These are phyloP conservation scores for Odobenus rosmarus DNA, from an alignment of 2,113 vertebrate genomes.

Conservation along the genomic window DNA sequence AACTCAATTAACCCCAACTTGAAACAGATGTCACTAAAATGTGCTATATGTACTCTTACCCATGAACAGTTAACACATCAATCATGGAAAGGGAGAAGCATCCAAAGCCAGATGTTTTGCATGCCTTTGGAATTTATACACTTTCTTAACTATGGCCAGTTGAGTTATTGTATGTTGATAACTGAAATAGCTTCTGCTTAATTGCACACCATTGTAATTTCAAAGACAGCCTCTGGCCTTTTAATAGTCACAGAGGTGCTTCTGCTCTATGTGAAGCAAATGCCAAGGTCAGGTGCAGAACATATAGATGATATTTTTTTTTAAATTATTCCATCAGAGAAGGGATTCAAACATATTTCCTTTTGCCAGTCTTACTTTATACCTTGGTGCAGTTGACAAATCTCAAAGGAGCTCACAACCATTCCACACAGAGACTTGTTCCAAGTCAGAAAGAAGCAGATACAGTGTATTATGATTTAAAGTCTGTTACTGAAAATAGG, in stretches of 20 bases:
- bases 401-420: background rate
- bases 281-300: background rate
- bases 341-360: background rate
- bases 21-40: constrained; percentile 71
- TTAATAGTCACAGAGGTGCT: background rate
- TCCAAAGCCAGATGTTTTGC: constrained; percentile 61
- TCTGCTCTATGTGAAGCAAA: background rate
- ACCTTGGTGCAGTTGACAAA: background rate
- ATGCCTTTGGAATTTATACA: constrained; percentile 58
- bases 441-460: constrained; percentile 40
- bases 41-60: background rate
- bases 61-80: constrained; percentile 42
- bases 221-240: constrained; percentile 39
- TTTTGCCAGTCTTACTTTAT: background rate
- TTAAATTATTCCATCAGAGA: background rate
- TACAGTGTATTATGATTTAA: constrained; percentile 35
- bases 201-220: constrained; percentile 35
- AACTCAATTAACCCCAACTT: constrained; percentile 65
- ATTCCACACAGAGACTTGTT: background rate
- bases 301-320: background rate
- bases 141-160: constrained; percentile 34
- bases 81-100: constrained; percentile 8
- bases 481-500: constrained; percentile 70
- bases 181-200: constrained; percentile 47
- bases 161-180: constrained; percentile 44